Conservation (phyloP, 2,113 vertebrate species). For the Eleginops maclovinus region DNA sequence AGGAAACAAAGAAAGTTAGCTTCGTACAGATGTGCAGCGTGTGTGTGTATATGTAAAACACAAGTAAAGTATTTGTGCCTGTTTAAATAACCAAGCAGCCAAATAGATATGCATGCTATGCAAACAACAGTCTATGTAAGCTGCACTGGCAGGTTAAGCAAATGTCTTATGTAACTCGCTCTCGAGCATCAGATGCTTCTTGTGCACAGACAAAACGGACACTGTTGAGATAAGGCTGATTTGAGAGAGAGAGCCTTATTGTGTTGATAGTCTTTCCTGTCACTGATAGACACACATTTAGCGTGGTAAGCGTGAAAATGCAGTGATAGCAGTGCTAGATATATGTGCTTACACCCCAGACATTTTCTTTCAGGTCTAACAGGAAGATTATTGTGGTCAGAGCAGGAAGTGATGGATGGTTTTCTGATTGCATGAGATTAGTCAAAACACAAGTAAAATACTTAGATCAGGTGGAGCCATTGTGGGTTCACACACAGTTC, state of each 20-base stretch:
- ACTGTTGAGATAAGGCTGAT: background rate
- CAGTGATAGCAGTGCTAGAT: background rate
- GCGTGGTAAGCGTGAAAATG: background rate
- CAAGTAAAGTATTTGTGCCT: conserved; percentile 28
- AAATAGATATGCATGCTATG: conserved; percentile 66
- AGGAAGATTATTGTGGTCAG: background rate
- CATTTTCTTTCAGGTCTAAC: background rate
- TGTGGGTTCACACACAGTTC: background rate
- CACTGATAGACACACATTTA: background rate
- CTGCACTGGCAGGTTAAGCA: conserved; percentile 59
- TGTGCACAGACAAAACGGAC: background rate
- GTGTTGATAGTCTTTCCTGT: background rate
- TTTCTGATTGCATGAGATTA: conserved; percentile 17
- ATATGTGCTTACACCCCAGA: background rate
- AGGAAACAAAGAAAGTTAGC: conserved; percentile 10
- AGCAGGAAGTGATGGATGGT: background rate
- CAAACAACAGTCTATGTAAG: conserved; percentile 73
- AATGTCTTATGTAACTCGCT: conserved; percentile 69
- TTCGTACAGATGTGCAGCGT: background rate
- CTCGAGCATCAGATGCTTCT: conserved; percentile 33
- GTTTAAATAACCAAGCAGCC: conserved; percentile 65
- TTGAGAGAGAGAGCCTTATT: background rate
- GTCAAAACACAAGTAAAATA: conserved; percentile 24
- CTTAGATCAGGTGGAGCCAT: background rate
- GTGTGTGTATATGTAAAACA: conserved; percentile 28